Base-by-base conservation (phyloP, 1,140 invertebrate genomes). In the Calliopsis andreniformis region DNA sequence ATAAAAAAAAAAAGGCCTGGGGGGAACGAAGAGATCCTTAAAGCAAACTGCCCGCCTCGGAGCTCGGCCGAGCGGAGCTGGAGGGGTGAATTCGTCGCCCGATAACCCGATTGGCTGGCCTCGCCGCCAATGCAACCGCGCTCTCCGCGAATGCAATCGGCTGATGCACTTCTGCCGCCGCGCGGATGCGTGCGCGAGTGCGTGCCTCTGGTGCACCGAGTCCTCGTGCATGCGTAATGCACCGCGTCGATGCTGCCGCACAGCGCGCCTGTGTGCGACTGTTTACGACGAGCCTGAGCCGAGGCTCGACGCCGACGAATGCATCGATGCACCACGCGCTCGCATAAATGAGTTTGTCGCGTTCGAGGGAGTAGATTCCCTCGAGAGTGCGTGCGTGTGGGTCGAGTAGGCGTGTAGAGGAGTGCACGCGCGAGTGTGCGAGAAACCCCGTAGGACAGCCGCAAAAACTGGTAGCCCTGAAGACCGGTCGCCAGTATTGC, bases 61-160 rank as follows among this genome's bases (percentile, higher is more conserved):
- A 79, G 84, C 78, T 77, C 69, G 76, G 58, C 47, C 56, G 62
- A 56, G 59, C 76, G 67, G 70, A 20, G 71, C 68, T 86, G 87
- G 88, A 87, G 88, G 88, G 84, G 78, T 86, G 86, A 85, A 87
- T 88, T 87, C 82, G 76, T 88, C 85, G 84, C 69, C 72, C 85
- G 80, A 82, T 87, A 87, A 88, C 78, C 86, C 87, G 87, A 91
- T 91, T 91, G 89, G 90, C 76, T 85, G 82, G 82, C 63, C 53
- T 70, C 43, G 67, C 82, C 85, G 84, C 88, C 87, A 90, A 90
- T 90, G 85, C 86, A 87, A 84, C 84, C 51, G 66, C 83, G 25
- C 45, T 78, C 85, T 80, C 63, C 79, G 68, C 76, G 70, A 82
- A 75, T 64, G 78, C 76, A 82, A 61, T 79, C 78, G 75, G 55